phyloP scores from a whole-genome alignment of 2,797 vertebrate genomes.

The Coilia nasus region DNA sequence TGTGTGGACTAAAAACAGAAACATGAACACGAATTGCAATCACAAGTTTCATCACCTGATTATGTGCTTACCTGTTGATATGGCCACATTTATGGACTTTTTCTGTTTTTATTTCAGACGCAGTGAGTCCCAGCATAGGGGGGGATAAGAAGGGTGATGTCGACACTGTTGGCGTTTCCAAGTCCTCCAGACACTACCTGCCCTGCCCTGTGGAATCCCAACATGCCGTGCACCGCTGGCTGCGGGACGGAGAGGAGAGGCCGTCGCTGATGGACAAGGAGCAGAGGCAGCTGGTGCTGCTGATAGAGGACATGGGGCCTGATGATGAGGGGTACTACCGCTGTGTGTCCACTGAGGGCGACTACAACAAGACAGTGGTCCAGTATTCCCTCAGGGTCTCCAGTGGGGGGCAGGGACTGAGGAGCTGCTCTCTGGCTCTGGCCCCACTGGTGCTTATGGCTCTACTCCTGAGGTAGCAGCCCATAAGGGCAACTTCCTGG shows the following conservation, averaged over 20 bases:
- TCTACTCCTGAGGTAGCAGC: constrained; percentile 33
- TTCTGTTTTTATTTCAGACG: not conserved
- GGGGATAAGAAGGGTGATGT: not conserved
- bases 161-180: not conserved
- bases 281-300: constrained; percentile 52
- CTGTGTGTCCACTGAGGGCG: constrained; percentile 64
- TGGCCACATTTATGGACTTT: too few species aligned
- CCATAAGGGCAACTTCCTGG: not conserved
- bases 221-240: constrained; percentile 71
- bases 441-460: constrained; percentile 49
- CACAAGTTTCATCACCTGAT: too few species aligned
- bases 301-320: constrained; percentile 60
- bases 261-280: accelerated
- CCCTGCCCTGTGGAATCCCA: constrained; percentile 60
- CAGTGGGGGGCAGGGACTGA: not conserved
- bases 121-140: not conserved
- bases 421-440: constrained; percentile 19
- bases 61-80: too few species aligned
- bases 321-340: constrained; percentile 53
- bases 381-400: constrained; percentile 38
- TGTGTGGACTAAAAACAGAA: too few species aligned
- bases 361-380: constrained; percentile 36
- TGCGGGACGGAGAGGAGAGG: accelerated
- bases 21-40: too few species aligned
- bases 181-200: constrained; percentile 56